phyloP scores from a whole-genome alignment of 2,888 invertebrate species.

The Scaptomyza polygonia region DNA sequence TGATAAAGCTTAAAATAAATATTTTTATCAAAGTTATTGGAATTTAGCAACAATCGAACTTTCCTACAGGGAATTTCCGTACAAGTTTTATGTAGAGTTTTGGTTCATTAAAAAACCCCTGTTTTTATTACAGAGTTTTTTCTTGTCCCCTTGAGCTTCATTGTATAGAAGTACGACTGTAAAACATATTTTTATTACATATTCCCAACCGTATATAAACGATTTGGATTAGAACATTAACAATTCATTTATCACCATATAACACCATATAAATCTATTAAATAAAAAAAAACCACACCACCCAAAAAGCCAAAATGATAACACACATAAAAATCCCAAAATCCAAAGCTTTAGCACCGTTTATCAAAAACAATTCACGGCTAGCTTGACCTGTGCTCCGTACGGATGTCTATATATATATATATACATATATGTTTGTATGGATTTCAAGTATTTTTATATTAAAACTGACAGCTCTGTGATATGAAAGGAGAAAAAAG shows the following conservation, averaged over 20 bases:
- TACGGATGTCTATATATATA: conserved; percentile 7
- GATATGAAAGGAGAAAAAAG: conserved; percentile 27
- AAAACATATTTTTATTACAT: neutral
- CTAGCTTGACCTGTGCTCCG: conserved; percentile 38
- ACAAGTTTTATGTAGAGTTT: too few relatives aligned
- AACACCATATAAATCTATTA: neutral
- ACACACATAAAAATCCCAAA: conserved; percentile 3
- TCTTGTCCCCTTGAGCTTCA: too few relatives aligned
- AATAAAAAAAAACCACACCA: neutral
- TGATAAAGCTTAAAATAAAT: neutral
- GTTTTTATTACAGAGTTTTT: too few relatives aligned
- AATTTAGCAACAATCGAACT: too few relatives aligned
- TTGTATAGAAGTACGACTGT: too few relatives aligned
- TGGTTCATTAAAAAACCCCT: too few relatives aligned
- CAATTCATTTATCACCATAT: too few relatives aligned
- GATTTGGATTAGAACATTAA: neutral
- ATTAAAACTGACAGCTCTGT: conserved; percentile 38
- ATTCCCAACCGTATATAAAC: conserved; percentile 28
- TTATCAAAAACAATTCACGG: conserved; percentile 40
- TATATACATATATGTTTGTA: neutral
- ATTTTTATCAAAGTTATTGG: too few relatives aligned
- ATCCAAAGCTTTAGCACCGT: conserved; percentile 5
- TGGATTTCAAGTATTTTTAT: conserved; percentile 22
- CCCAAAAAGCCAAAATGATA: conserved; percentile 12
- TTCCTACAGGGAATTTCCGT: too few relatives aligned